Evolutionary conservation across 2,888 invertebrate genomes (phyloP), one percentile per base, ranked within the genome.

Genomic region (Athalia cordata): DNA sequence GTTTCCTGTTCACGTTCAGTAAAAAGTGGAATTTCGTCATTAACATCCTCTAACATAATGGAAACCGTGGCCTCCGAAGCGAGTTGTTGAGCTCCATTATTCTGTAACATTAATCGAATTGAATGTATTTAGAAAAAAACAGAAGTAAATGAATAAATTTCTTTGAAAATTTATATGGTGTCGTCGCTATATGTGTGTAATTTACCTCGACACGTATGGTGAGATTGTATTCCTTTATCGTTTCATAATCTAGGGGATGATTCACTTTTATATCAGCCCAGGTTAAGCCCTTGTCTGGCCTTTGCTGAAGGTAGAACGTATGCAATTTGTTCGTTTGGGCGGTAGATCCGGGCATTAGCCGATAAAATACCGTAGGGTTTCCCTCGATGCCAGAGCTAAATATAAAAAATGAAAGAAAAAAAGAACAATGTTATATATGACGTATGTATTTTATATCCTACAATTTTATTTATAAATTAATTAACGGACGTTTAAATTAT

Each of bases 251-350:
- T 87, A 98, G 91, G 47, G 97, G 97, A 92, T 98, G 97, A 92
- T 98, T 98, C 86, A 98, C 98, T 92, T 97, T 97, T 90, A 97
- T 97, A 90, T 98, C 97, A 6, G 97, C 98, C 97, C 97, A 98
- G 84, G 97, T 98, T 89, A 95, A 95, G 81, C 97, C 96, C 89
- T 97, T 96, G 88, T 97, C 97, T 83, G 96, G 95, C 87, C 98
- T 93, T 92, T 98, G 98, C 94, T 98, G 97, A 84, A 98, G 93
- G 91, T 98, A 98, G 91, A 98, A 98, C 81, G 97, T 97, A 91
- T 98, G 97, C 91, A 95, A 95, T 91, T 98, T 98, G 92, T 98
- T 98, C 85, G 98, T 98, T 91, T 98, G 98, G 6, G 98, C 97
- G 78, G 98, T 98, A 55, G 97, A 97, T 82, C 98, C 98, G 82